phyloP scores from a whole-genome alignment of 2,797 vertebrate genomes.

The Spinibarbus caldwelli region DNA sequence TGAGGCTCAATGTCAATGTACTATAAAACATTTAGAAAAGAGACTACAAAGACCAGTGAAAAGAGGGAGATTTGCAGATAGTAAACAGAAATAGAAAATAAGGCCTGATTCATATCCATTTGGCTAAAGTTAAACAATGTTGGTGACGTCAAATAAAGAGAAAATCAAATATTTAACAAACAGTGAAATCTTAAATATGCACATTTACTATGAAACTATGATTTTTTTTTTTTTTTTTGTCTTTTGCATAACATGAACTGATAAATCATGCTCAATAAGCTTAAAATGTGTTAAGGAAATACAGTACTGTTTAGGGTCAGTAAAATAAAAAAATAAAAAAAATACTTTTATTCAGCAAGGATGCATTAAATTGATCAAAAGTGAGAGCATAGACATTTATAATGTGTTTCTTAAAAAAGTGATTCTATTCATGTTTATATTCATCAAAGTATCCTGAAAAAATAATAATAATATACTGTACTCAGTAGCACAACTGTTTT shows the following conservation, averaged over 20 bases:
- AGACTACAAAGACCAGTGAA: neutral
- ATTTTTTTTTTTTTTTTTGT: neutral
- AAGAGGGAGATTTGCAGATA: neutral
- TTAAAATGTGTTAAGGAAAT: no score
- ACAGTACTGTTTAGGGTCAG: neutral
- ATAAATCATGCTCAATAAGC: neutral
- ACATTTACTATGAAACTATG: neutral
- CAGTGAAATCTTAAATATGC: neutral
- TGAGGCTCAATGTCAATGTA: constrained; percentile 1
- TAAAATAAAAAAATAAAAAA: neutral
- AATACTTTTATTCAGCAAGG: neutral
- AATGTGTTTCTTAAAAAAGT: neutral
- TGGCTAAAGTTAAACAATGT: neutral
- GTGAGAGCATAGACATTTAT: neutral
- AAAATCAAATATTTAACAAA: neutral
- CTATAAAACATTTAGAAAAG: neutral
- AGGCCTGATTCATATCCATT: neutral
- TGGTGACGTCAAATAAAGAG: neutral
- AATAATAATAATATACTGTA: no score
- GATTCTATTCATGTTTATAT: neutral
- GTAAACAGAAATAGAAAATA: neutral
- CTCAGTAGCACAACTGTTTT: neutral
- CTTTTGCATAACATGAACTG: neutral
- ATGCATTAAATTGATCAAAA: neutral
- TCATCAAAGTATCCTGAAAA: neutral